Base-by-base conservation (phyloP, 2,888 invertebrate genomes). In the Drosophila fulvimacula region DNA sequence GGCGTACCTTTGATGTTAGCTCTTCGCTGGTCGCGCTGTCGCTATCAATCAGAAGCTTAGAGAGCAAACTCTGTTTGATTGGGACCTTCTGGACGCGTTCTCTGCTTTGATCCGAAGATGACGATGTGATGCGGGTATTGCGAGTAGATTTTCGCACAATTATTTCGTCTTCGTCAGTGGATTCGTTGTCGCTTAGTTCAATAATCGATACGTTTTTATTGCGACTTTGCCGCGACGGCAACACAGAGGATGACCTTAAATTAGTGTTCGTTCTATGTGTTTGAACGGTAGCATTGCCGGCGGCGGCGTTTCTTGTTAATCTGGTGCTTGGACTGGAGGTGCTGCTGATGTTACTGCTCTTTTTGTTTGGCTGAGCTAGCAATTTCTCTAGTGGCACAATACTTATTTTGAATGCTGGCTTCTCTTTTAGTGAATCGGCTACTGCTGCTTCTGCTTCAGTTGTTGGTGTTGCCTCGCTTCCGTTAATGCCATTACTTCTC, bases 381-480 rank as follows among this genome's bases (percentile, higher is more conserved):
- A 91, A 68, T 74, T 91, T 89, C 55, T 89, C 91, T 55, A 91
- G 63, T 65, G 91, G 91, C 53, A 91, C 91, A 73, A 91, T 84
- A 41, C 89, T 91, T 64, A 91, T 82, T 75, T 90, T 91, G 59
- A 82, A 79, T 39, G 63, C 30, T 24, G 69, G 68, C 69, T 82
- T 69, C 49, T 48, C 61, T 32, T 10, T 61, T 52, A 73, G n/a
- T 52, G 41, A 27, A 36, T 36, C 51, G 34, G 11, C 11, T 44
- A 30, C 41, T 42, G 15, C 4, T 42, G 53, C 15, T 9, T 9
- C 4, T 42, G 53, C 5, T 9, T 9, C 9, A 17, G 24, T 9
- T 30, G 56, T 21, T 46, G 57, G 7, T 46, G 46, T 13, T 53
- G 60, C 34, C 53, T 39, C 61, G 32, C 58, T 71, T 27, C 52